Percentiles rank a stretch among this genome's conserved stretches.
Evolutionary conservation across 2,888 invertebrate genomes (phyloP).

Genomic region (Gastracanthus pulcherrimus): DNA sequence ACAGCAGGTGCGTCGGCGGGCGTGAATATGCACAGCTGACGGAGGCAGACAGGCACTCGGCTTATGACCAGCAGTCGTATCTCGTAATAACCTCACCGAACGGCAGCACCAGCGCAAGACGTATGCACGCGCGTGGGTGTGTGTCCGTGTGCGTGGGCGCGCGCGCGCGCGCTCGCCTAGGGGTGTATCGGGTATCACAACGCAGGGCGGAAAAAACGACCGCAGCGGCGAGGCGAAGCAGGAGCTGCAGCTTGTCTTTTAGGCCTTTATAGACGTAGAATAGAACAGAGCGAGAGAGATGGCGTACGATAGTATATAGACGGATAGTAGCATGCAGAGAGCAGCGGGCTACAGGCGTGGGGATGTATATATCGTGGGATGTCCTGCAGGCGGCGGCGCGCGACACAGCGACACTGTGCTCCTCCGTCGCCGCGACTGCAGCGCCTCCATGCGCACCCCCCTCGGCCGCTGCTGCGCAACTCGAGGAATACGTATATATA

Average conservation of each 20-base stretch:
- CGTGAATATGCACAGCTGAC: constrained; percentile 43
- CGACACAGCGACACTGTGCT: constrained; percentile 36
- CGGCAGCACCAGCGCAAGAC: background rate
- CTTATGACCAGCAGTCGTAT: too few species aligned
- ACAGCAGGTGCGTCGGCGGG: constrained; percentile 20
- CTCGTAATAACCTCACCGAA: too few species aligned
- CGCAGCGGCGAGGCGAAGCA: too few species aligned
- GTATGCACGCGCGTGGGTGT: background rate
- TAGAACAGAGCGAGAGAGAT: too few species aligned
- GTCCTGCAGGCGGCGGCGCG: constrained; percentile 39
- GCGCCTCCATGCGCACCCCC: constrained; percentile 46
- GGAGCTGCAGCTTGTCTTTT: too few species aligned
- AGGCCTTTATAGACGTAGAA: too few species aligned
- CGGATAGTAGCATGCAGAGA: background rate
- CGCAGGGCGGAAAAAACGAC: too few species aligned
- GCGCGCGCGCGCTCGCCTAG: too few species aligned
- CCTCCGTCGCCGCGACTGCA: constrained; percentile 27
- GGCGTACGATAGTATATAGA: too few species aligned
- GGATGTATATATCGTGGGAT: background rate
- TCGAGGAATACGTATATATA: background rate
- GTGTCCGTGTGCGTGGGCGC: background rate
- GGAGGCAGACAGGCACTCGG: background rate
- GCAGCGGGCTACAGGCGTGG: background rate
- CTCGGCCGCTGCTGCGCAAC: constrained; percentile 13
- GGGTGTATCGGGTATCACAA: too few species aligned